Evolutionary conservation across 2,797 vertebrate species (phyloP).

Genomic region (Acrossocheilus wenchowensis): DNA sequence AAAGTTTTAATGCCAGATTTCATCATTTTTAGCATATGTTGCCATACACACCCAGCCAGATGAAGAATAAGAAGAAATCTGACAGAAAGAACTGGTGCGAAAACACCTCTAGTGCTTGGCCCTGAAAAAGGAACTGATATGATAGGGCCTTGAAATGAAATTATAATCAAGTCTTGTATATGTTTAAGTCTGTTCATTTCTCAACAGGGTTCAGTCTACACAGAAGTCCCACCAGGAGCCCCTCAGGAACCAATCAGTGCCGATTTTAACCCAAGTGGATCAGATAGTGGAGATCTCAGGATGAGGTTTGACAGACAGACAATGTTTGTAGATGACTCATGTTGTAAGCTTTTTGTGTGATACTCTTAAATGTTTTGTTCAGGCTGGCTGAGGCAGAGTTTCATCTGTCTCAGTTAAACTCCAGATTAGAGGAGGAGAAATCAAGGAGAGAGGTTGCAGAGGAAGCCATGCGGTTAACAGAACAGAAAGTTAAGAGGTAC

Average conservation of each 20-base stretch:
- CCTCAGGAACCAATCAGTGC: conserved; percentile 83
- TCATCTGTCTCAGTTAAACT: conserved; percentile 72
- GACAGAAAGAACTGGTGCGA: neutral
- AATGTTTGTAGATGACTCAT: neutral
- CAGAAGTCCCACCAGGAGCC: conserved; percentile 86
- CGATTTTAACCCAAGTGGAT: conserved; percentile 70
- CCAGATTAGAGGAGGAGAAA: conserved; percentile 81
- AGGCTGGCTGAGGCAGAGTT: conserved; percentile 86
- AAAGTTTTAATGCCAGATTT: neutral
- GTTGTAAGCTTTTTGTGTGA: neutral
- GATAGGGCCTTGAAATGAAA: neutral
- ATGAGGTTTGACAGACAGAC: conserved; percentile 76
- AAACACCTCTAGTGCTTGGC: neutral
- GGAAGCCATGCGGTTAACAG: conserved; percentile 80
- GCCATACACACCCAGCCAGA: neutral
- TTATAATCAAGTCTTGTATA: neutral
- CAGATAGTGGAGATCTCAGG: conserved; percentile 77
- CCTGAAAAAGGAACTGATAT: neutral
- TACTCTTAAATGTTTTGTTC: conserved; percentile 44
- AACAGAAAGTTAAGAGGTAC: conserved; percentile 80
- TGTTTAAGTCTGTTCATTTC: neutral
- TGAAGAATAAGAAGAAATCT: neutral
- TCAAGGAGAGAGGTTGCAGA: conserved; percentile 81
- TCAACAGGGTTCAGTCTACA: conserved; percentile 74
- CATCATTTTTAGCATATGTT: neutral